Percentiles rank a stretch among this genome's conserved stretches.
These are phyloP conservation scores for Lasioglossum pauxillum DNA, from an alignment of 2,888 invertebrate genomes.

Conservation along the genomic window DNA sequence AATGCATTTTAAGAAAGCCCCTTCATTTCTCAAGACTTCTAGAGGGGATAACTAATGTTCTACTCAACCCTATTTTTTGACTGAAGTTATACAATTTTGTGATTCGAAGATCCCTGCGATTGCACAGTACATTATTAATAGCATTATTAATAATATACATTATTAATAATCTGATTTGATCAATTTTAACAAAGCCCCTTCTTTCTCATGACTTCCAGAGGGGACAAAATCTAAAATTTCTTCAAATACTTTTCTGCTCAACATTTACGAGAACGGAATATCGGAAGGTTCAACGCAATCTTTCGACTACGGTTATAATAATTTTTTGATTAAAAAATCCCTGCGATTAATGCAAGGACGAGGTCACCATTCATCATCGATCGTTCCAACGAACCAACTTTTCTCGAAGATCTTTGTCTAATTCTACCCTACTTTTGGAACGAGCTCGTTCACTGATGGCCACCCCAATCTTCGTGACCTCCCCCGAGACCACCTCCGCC, in stretches of 20 bases:
- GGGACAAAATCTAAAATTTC: not conserved
- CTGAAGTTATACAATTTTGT: too few relatives aligned
- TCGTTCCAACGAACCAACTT: not conserved
- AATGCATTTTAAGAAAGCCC: too few relatives aligned
- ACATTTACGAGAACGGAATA: not conserved
- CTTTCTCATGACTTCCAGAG: not conserved
- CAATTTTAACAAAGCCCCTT: not conserved
- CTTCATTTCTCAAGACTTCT: not conserved
- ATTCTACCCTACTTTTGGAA: not conserved
- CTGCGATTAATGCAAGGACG: not conserved
- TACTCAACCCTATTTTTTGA: not conserved
- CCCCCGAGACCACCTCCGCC: slow-evolving; percentile 33
- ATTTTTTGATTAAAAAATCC: not conserved
- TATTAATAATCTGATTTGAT: not conserved
- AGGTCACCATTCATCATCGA: not conserved
- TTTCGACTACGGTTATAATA: too few relatives aligned
- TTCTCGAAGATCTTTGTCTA: not conserved
- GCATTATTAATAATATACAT: too few relatives aligned
- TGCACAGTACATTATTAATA: not conserved
- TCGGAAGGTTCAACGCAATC: not conserved
- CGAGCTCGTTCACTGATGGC: slow-evolving; percentile 56
- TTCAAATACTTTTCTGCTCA: not conserved
- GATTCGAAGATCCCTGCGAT: too few relatives aligned
- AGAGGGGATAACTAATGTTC: not conserved
- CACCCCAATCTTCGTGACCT: slow-evolving; percentile 68